phyloP scores from a whole-genome alignment of 2,888 invertebrate species.

The Amblyteles armatorius region DNA sequence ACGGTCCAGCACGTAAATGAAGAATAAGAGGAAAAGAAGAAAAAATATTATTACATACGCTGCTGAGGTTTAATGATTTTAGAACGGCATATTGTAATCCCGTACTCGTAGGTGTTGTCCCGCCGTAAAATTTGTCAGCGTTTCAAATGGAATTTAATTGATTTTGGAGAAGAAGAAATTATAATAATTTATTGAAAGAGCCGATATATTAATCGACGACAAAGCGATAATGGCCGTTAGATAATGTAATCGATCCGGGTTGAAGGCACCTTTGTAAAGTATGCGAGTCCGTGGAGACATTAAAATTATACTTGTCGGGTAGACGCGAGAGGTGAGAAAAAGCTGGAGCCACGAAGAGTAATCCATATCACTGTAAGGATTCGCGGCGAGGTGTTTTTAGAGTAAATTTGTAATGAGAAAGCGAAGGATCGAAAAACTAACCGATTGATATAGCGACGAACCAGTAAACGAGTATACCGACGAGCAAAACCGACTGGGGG shows the following conservation, averaged over 20 bases:
- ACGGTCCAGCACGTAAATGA: conserved; percentile 32
- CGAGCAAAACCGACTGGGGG: conserved; percentile 51
- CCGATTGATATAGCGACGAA: conserved; percentile 38
- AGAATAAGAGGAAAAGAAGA: conserved; percentile 3
- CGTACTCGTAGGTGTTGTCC: conserved; percentile 73
- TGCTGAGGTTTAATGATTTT: conserved; percentile 72
- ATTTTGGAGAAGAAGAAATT: background rate
- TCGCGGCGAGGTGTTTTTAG: conserved; percentile 60
- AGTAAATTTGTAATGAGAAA: conserved; percentile 50
- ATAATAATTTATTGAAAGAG: no score
- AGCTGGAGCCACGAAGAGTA: conserved; percentile 74
- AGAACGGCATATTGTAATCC: conserved; percentile 73
- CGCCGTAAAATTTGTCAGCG: conserved; percentile 65
- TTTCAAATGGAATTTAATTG: conserved; percentile 11
- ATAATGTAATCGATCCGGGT: conserved; percentile 42
- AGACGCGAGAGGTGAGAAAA: conserved; percentile 48
- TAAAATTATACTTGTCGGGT: conserved; percentile 65
- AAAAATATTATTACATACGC: conserved; percentile 45
- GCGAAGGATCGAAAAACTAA: conserved; percentile 30
- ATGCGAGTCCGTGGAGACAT: conserved; percentile 38
- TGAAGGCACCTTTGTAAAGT: conserved; percentile 63
- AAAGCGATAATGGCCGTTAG: background rate
- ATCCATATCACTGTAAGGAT: conserved; percentile 79
- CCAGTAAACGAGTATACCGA: conserved; percentile 41
- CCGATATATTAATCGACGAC: background rate